These are phyloP conservation scores for Pontoporia blainvillei DNA, from an alignment of 2,113 vertebrate species.

Conservation along the genomic window DNA sequence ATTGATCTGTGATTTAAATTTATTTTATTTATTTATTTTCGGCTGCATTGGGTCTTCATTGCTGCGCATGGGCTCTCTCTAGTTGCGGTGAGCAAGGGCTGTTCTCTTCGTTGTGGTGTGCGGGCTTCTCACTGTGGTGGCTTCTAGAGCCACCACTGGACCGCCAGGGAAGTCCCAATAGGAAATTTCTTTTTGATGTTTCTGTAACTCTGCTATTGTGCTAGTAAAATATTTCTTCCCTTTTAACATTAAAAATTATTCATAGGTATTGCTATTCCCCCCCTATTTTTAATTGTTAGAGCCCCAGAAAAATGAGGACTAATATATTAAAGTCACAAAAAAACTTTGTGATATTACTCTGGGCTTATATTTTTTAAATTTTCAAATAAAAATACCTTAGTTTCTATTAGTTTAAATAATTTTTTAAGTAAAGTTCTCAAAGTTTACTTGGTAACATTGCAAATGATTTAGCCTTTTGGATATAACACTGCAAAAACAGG, in stretches of 20 bases:
- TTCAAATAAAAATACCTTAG: not conserved
- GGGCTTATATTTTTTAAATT: conserved; percentile 19
- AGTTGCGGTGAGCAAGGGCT: too few relatives aligned
- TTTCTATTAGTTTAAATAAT: conserved; percentile 7
- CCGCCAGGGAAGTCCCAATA: not conserved
- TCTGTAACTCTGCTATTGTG: not conserved
- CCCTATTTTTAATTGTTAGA: not conserved
- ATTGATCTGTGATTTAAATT: too few relatives aligned
- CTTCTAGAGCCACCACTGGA: too few relatives aligned
- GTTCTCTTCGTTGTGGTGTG: too few relatives aligned
- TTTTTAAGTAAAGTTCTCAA: not conserved
- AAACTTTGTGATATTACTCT: not conserved
- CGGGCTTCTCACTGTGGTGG: too few relatives aligned
- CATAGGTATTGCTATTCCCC: not conserved
- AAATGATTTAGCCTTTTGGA: conserved; percentile 22
- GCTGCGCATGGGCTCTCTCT: too few relatives aligned
- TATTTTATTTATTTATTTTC: too few relatives aligned
- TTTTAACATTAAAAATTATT: not conserved
- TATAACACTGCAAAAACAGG: conserved; percentile 10
- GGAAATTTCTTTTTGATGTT: not conserved
- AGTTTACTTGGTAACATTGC: not conserved
- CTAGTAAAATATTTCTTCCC: not conserved
- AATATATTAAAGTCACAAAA: not conserved
- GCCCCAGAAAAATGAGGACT: not conserved
- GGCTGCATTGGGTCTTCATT: too few relatives aligned